Evolutionary conservation across 2,888 invertebrate genomes (phyloP).

Genomic region (Frankliniella intonsa): DNA sequence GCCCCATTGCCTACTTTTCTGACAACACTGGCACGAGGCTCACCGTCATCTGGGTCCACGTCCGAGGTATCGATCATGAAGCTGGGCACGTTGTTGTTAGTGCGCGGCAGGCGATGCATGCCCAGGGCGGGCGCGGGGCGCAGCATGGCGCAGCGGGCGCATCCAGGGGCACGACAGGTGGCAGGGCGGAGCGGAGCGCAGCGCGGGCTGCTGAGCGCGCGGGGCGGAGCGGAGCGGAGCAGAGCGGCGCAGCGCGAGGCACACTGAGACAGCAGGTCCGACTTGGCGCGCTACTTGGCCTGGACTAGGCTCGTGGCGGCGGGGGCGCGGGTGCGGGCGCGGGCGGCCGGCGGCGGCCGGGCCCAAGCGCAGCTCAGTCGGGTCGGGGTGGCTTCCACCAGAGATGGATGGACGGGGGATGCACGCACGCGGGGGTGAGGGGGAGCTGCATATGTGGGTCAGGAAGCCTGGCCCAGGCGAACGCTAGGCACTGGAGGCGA

Average conservation of each 20-base stretch:
- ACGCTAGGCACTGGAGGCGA: neutral
- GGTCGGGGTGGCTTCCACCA: neutral
- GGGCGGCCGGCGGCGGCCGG: neutral
- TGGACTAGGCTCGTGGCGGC: neutral
- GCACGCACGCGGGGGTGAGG: neutral
- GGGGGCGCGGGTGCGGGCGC: too few relatives aligned
- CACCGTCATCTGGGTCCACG: neutral
- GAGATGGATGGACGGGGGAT: neutral
- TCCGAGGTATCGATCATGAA: neutral
- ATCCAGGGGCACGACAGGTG: too few relatives aligned
- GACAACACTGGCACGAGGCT: too few relatives aligned
- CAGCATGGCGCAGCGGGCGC: neutral
- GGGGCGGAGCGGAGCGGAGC: too few relatives aligned
- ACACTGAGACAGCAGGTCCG: neutral
- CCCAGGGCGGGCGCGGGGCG: constrained; percentile 1
- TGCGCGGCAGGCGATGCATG: neutral
- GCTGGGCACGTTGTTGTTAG: neutral
- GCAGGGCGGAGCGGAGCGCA: too few relatives aligned
- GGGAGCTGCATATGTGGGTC: constrained; percentile 18
- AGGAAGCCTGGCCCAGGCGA: neutral
- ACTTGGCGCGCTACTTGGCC: neutral
- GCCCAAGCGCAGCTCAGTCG: neutral
- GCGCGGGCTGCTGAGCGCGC: neutral
- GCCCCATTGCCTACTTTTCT: too few relatives aligned
- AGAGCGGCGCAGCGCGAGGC: too few relatives aligned